Evolutionary conservation across 2,113 vertebrate genomes (phyloP), one percentile per base, ranked within the genome.

Genomic region (Pantherophis guttatus): DNA sequence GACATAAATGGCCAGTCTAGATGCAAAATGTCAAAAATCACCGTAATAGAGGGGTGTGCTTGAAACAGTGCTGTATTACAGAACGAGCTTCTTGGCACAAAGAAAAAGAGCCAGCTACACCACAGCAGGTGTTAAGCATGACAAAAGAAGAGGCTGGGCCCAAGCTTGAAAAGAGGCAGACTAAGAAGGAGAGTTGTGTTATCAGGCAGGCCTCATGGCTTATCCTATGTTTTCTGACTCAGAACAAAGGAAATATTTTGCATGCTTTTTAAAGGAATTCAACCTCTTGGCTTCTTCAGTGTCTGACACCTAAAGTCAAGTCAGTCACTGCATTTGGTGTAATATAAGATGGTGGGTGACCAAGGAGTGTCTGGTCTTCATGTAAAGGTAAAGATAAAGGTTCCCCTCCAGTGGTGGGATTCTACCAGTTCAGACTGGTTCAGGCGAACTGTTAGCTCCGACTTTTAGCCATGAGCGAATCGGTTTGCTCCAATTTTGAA

Each of bases 11-110:
- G 90, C 19, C 4, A 52, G 39, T 57, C 33, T 59, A 93, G 93
- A 87, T 70, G 53, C 81, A 7, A 57, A 93, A 75, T 17, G 33
- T 33, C 75, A 50, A 29, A 94, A 92, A 50, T 50, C 12, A 15
- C 81, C 10, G 12, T 53, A 87, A 92, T 3, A 50, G 70, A 59
- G 4, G 7, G 13, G n/a, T 39, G 88, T 93, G 86, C 50, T 33
- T 94, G 75, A 95, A 95, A 44, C 15, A 44, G 0, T 39, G 58
- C 89, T 24, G 6, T 86, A 2, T 90, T 92, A 92, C 90, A 85
- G 92, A 88, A 8, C 10, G 24, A 70, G 89, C 55, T 4, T 50
- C 24, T 86, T 53, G 19, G 6, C 23, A 50, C n/a, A 58, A 57
- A 33, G 24, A 55, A 55, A 19, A 70, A 75, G 23, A 39, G 48